phyloP scores from a whole-genome alignment of 2,888 invertebrate species.

The Caenorhabditis panamensis region DNA sequence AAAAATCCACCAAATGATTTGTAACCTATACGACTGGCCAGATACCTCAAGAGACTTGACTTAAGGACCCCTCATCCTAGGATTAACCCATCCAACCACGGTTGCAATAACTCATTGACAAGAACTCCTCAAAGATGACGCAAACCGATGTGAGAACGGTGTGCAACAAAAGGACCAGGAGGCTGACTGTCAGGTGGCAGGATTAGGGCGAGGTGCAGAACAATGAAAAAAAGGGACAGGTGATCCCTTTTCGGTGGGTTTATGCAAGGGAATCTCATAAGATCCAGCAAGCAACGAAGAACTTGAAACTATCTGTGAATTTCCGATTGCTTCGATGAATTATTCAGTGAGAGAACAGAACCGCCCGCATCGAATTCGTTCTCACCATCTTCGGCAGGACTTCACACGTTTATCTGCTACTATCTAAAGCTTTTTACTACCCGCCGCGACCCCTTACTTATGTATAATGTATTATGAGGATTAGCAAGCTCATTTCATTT shows the following conservation, averaged over 20 bases:
- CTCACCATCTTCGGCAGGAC: constrained; percentile 19
- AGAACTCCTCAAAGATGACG: constrained; percentile 38
- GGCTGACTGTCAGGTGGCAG: constrained; percentile 7
- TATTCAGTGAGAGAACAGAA: constrained; percentile 47
- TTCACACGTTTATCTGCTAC: constrained; percentile 58
- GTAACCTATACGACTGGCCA: too few relatives aligned
- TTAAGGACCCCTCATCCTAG: constrained; percentile 20
- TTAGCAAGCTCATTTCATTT: constrained; percentile 57
- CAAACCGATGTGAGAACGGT: constrained; percentile 39
- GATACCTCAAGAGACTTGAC: too few relatives aligned
- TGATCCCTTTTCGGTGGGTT: too few relatives aligned
- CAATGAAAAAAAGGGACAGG: constrained; percentile 37
- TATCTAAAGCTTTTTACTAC: constrained; percentile 61
- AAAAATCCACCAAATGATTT: too few relatives aligned
- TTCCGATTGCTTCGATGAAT: constrained; percentile 33
- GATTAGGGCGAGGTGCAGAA: constrained; percentile 8
- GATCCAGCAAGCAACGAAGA: too few relatives aligned
- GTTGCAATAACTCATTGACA: constrained; percentile 35
- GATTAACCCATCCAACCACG: constrained; percentile 40
- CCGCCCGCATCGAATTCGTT: constrained; percentile 41
- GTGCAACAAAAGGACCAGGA: constrained; percentile 32
- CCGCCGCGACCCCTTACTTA: constrained; percentile 52
- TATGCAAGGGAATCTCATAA: too few relatives aligned
- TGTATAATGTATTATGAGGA: constrained; percentile 56
- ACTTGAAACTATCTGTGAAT: constrained; percentile 56